Evolutionary conservation across 2,888 invertebrate genomes (phyloP).

Genomic region (Drosophila diplacantha): DNA sequence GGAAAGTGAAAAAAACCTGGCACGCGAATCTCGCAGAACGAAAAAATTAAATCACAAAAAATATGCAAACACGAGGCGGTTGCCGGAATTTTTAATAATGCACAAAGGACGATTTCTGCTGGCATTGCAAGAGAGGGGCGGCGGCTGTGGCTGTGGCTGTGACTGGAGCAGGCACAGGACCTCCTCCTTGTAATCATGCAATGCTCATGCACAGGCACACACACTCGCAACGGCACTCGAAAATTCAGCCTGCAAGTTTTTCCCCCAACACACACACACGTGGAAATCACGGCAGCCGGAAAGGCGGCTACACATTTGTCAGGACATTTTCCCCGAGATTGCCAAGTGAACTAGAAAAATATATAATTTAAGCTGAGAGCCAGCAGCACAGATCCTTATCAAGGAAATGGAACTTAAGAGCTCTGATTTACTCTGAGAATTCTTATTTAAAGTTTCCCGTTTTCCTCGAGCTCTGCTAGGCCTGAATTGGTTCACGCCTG

Average conservation of each 20-base stretch:
- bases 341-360: slow-evolving; percentile 27
- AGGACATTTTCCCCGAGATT: slow-evolving; percentile 26
- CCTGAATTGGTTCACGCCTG: background rate
- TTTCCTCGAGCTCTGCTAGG: background rate
- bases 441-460: background rate
- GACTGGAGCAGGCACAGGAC: slow-evolving; percentile 9
- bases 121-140: slow-evolving; percentile 1
- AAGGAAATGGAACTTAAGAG: slow-evolving; percentile 10
- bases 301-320: slow-evolving; percentile 19
- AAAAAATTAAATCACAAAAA: slow-evolving; percentile 52
- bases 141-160: background rate
- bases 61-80: slow-evolving; percentile 38
- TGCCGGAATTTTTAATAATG: slow-evolving; percentile 54
- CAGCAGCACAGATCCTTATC: slow-evolving; percentile 6
- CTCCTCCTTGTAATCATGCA: slow-evolving; percentile 43
- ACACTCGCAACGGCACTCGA: slow-evolving; percentile 7
- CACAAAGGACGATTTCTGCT: slow-evolving; percentile 50
- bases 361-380: slow-evolving; percentile 4
- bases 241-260: slow-evolving; percentile 7
- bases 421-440: slow-evolving; percentile 1
- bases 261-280: slow-evolving; percentile 3
- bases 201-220: slow-evolving; percentile 25
- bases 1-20: slow-evolving; percentile 12
- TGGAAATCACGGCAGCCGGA: slow-evolving; percentile 14
- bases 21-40: slow-evolving; percentile 30